phyloP scores from a whole-genome alignment of 2,113 vertebrate species.

The Puntigrus tetrazona region DNA sequence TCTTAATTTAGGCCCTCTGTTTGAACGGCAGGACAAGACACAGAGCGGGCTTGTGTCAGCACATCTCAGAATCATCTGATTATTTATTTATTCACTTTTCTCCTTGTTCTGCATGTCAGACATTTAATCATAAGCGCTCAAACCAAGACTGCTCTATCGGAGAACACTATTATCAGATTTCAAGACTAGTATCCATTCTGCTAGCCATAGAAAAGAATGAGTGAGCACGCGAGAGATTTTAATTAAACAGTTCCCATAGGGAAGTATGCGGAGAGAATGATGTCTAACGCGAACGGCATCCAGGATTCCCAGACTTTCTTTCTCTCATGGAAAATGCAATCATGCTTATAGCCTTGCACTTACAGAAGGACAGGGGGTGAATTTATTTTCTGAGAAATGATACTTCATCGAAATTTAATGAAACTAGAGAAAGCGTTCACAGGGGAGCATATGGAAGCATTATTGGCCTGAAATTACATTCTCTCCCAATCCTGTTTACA shows the following conservation, averaged over 20 bases:
- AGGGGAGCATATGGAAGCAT: conserved; percentile 13
- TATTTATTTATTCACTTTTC: conserved; percentile 31
- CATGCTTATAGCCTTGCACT: conserved; percentile 28
- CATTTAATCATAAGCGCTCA: conserved; percentile 47
- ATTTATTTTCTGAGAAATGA: conserved; percentile 40
- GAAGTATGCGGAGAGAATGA: conserved; percentile 32
- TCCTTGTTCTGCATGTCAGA: conserved; percentile 49
- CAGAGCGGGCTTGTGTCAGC: conserved; percentile 38
- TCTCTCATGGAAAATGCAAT: conserved; percentile 22
- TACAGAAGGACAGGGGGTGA: conserved; percentile 22
- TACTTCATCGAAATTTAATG: conserved; percentile 41
- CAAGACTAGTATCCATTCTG: background rate
- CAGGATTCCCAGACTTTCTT: conserved; percentile 24
- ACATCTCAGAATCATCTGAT: conserved; percentile 27
- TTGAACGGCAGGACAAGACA: conserved; percentile 41
- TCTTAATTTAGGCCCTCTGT: conserved; percentile 50
- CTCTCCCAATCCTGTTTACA: conserved; percentile 28
- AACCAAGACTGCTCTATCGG: background rate
- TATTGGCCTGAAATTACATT: conserved; percentile 37
- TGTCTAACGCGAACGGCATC: conserved; percentile 46
- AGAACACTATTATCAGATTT: background rate
- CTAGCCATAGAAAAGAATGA: background rate
- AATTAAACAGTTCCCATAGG: conserved; percentile 43
- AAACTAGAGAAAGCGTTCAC: conserved; percentile 19
- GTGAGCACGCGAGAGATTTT: conserved; percentile 21